Evolutionary conservation across 2,888 invertebrate species (phyloP), one percentile per base, ranked within the genome.

Genomic region (Exocentrus adspersus): DNA sequence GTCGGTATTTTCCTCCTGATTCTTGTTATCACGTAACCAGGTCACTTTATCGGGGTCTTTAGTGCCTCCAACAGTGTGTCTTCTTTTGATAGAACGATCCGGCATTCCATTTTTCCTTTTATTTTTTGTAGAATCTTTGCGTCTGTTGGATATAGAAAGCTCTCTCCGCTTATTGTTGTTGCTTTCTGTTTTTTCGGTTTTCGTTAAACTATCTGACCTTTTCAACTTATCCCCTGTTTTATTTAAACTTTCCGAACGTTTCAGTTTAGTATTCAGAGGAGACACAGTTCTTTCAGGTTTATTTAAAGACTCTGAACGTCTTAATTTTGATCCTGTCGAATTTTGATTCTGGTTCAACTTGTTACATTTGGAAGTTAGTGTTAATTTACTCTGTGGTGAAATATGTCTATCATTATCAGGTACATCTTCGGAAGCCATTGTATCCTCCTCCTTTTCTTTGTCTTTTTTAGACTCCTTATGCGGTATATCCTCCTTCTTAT

Each of bases 31-130:
- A 64, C 75, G 69, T 19, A 75, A 63, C 86, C 86, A 87, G 45
- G 86, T 85, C 16, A 88, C 84, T 68, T 89, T 88, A 72, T 90
- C 89, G 16, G 89, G 92, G 83, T 95, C 95, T 83, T 94, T 93
- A n/a, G 93, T 93, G 58, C 96, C 95, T 67, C 95, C 95, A 6
- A 96, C 95, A 0, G 96, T 96, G 84, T 96, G 95, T 21, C 96
- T 87, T 43, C 96, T 87, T 83, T 94, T 94, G 77, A 94, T 93
- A 68, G 92, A 92, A 70, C 91, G 85, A 81, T 91, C 91, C n/a
- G 89, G 90, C 90, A 89, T 90, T 65, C 91, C 91, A 81, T 90
- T 91, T 83, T 91, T 91, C 70, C 91, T 84, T 82, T 92, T 91
- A 62, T 90, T 83, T 79, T 91, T 90, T 56, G 87, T 87, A 72